A percentile compares a stretch with the other conserved stretches of the same genome.
Evolutionary conservation across 2,113 vertebrate species (phyloP).

Genomic region (Diglossa brunneiventris): DNA sequence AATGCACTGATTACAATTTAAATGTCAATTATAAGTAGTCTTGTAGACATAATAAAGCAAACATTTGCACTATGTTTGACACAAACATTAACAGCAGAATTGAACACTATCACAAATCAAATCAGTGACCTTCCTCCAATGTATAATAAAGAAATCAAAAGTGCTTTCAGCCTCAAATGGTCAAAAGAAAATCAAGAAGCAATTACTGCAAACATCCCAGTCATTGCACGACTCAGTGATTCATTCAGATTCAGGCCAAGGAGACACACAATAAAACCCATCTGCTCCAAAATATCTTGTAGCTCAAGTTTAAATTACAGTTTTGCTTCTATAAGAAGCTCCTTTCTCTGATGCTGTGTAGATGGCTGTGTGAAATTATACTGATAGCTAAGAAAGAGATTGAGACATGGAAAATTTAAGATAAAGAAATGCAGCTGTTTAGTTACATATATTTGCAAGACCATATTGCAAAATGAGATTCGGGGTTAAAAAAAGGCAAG

Average conservation of each 20-base stretch:
- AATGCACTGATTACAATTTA: constrained; percentile 24
- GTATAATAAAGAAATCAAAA: constrained; percentile 56
- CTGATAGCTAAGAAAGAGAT: neutral
- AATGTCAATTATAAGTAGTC: constrained; percentile 19
- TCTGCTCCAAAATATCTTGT: constrained; percentile 28
- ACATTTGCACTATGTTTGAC: neutral
- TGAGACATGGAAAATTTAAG: constrained; percentile 39
- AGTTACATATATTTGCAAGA: neutral
- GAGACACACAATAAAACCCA: constrained; percentile 10
- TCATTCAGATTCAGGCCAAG: constrained; percentile 43
- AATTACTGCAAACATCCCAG: constrained; percentile 35
- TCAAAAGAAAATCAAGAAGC: constrained; percentile 52
- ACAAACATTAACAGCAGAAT: neutral
- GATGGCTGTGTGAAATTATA: neutral
- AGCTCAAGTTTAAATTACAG: constrained; percentile 24
- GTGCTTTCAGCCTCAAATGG: constrained; percentile 35
- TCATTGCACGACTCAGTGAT: neutral
- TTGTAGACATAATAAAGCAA: neutral
- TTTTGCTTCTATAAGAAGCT: neutral
- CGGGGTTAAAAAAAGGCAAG: neutral
- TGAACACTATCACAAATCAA: constrained; percentile 38
- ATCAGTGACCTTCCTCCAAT: constrained; percentile 33
- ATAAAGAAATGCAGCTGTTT: constrained; percentile 53
- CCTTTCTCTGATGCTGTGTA: neutral
- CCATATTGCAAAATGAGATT: neutral